Evolutionary conservation across 1,140 invertebrate species (phyloP).

Genomic region (Brachionus calyciflorus): DNA sequence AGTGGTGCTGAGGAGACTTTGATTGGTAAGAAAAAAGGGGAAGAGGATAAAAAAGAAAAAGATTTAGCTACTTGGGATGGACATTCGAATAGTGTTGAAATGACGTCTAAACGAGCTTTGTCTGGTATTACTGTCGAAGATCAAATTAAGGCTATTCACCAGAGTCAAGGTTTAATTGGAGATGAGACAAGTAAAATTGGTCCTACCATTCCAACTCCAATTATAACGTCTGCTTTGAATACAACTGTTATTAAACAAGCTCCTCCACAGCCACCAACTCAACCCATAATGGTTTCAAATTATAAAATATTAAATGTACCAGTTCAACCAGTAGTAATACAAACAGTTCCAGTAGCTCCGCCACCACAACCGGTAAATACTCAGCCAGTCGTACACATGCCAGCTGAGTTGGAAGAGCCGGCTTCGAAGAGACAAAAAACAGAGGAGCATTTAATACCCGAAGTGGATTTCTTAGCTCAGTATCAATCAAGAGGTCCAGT

Average conservation of each 20-base stretch:
- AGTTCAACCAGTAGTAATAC: constrained; percentile 47
- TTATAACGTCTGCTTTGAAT: background rate
- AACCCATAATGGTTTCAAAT: background rate
- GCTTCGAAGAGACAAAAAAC: constrained; percentile 73
- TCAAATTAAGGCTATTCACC: constrained; percentile 94
- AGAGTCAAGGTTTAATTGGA: constrained; percentile 83
- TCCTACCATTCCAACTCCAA: constrained; percentile 55
- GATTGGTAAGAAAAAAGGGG: constrained; percentile 97
- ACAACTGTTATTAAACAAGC: constrained; percentile 47
- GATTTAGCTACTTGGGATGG: constrained; percentile 95
- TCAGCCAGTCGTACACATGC: constrained; percentile 50
- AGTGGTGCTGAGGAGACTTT: constrained; percentile 90
- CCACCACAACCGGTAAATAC: constrained; percentile 49
- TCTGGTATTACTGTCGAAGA: constrained; percentile 94
- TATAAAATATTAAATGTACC: background rate
- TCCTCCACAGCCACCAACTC: constrained; percentile 50
- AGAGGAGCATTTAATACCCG: constrained; percentile 38
- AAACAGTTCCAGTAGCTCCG: constrained; percentile 45
- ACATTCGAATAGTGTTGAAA: constrained; percentile 69
- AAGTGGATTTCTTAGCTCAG: background rate
- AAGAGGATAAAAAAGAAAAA: constrained; percentile 73
- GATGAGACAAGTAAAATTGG: constrained; percentile 79
- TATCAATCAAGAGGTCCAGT: constrained; percentile 66
- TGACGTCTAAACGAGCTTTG: constrained; percentile 77
- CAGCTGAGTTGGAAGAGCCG: constrained; percentile 72